phyloP scores from a whole-genome alignment of 2,797 vertebrate genomes.

The Enteromius trimaculatus region DNA sequence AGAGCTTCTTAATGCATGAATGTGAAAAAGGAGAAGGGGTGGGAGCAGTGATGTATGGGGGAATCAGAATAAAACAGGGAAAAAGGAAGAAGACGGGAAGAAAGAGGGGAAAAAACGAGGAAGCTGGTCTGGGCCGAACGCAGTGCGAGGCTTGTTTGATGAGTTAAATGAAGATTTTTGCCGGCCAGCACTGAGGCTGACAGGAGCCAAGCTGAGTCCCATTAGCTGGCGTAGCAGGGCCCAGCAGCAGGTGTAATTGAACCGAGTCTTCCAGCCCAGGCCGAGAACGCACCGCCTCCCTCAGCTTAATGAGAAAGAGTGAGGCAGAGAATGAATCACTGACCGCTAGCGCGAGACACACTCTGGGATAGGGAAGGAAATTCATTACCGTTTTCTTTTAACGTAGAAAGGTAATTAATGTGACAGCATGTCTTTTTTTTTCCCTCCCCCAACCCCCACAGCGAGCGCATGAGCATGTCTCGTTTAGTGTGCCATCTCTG shows the following conservation, averaged over 20 bases:
- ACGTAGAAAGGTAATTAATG: constrained; percentile 71
- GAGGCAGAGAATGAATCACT: constrained; percentile 71
- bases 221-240: constrained; percentile 82
- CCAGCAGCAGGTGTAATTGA: constrained; percentile 84
- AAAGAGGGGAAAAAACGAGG: neutral
- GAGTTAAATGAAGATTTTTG: constrained; percentile 80
- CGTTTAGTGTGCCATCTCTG: constrained; percentile 38
- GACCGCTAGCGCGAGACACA: constrained; percentile 62
- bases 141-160: constrained; percentile 55
- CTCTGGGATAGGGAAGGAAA: constrained; percentile 65
- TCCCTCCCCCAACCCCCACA: constrained; percentile 14
- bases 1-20: constrained; percentile 42
- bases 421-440: constrained; percentile 62
- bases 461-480: constrained; percentile 46
- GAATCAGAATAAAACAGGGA: constrained; percentile 29
- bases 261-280: constrained; percentile 74
- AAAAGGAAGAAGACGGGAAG: neutral
- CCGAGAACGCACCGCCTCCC: constrained; percentile 56
- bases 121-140: constrained; percentile 34
- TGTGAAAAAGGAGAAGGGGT: constrained; percentile 37
- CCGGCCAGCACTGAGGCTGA: constrained; percentile 76
- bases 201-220: constrained; percentile 83
- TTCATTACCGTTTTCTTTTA: constrained; percentile 68
- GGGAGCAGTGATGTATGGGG: constrained; percentile 38
- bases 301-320: constrained; percentile 76